A percentile compares a stretch with the other conserved stretches of the same genome.
Evolutionary conservation across 1,140 invertebrate genomes (phyloP).

Genomic region (Lepidurus apus): DNA sequence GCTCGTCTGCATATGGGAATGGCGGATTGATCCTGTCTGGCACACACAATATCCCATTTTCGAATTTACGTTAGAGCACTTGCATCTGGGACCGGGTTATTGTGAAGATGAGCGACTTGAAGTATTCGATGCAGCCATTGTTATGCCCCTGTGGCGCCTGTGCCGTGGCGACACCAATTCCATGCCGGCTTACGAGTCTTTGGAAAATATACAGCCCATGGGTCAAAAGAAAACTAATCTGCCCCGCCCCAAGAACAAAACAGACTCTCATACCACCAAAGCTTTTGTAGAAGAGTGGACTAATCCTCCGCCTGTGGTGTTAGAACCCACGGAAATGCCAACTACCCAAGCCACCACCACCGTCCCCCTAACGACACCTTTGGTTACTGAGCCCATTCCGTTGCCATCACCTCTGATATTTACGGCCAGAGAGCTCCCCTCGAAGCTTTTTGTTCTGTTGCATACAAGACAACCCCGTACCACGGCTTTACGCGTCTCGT

Average conservation of each 20-base stretch:
- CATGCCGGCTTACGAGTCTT: not conserved
- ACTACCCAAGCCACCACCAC: not conserved
- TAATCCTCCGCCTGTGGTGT: not conserved
- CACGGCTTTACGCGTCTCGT: not conserved
- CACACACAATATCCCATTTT: not conserved
- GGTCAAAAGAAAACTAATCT: not conserved
- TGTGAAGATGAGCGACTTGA: not conserved
- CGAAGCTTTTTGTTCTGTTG: not conserved
- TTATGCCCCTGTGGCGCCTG: not conserved
- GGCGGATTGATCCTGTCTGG: not conserved
- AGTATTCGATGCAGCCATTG: not conserved
- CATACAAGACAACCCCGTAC: not conserved
- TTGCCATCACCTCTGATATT: not conserved
- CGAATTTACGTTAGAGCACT: not conserved
- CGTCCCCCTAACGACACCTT: not conserved
- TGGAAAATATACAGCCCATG: not conserved
- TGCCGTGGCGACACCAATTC: not conserved
- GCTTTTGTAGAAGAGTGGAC: not conserved
- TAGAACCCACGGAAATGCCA: not conserved
- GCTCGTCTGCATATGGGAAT: slow-evolving; percentile 4
- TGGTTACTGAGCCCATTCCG: not conserved
- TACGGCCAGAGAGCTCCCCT: not conserved
- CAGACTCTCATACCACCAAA: not conserved
- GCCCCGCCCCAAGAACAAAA: not conserved
- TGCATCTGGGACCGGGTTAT: not conserved